These are phyloP conservation scores for Accipiter cooperii DNA, from an alignment of 2,113 vertebrate genomes.

Conservation along the genomic window DNA sequence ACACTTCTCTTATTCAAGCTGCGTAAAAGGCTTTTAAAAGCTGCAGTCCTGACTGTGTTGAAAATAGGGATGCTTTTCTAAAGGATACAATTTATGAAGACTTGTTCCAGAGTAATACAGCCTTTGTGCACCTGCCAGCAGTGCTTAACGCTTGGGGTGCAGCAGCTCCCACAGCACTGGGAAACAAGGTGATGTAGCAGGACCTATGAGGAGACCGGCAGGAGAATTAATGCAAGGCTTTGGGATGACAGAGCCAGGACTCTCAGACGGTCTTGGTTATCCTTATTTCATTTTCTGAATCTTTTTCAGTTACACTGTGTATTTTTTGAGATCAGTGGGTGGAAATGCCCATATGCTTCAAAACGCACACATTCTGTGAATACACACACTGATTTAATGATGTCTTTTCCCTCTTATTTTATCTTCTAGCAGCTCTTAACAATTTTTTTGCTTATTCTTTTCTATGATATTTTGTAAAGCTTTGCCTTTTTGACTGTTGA, in stretches of 20 bases:
- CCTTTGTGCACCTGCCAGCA: neutral
- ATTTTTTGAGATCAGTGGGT: neutral
- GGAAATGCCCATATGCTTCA: neutral
- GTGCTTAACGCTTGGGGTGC: no score
- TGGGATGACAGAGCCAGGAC: neutral
- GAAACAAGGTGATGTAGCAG: neutral
- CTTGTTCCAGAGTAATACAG: neutral
- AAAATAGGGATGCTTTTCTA: neutral
- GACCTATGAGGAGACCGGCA: neutral
- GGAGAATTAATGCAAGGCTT: neutral
- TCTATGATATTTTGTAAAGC: neutral
- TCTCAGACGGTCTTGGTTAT: accelerated
- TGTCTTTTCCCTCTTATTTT: neutral
- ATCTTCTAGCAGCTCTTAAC: neutral
- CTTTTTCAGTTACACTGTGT: neutral
- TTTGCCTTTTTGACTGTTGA: neutral
- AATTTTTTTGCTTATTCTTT: neutral
- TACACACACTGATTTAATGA: accelerated
- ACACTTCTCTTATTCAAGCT: neutral
- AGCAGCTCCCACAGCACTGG: neutral
- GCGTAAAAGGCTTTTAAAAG: neutral
- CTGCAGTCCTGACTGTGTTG: neutral
- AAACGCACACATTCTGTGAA: accelerated
- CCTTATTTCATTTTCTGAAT: neutral
- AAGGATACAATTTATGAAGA: neutral